Evolutionary conservation across 1,140 invertebrate genomes (phyloP).

Genomic region (Pollicipes pollicipes): DNA sequence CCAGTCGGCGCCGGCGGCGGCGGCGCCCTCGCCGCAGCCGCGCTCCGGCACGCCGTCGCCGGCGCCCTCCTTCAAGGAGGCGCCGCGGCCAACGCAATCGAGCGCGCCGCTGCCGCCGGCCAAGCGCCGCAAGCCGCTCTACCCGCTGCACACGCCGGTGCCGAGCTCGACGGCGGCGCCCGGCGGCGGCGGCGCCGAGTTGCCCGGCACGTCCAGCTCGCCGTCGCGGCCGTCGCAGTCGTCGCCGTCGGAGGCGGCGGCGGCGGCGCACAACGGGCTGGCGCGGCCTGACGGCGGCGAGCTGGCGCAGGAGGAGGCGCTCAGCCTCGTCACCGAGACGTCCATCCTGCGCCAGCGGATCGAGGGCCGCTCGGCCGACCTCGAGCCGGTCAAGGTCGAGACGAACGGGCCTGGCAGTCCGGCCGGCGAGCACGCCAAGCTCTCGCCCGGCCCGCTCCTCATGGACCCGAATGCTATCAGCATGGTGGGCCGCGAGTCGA

Average conservation of each 20-base stretch:
- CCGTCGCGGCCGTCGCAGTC: conserved; percentile 10
- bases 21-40: background rate
- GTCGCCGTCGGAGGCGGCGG: background rate
- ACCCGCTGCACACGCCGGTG: background rate
- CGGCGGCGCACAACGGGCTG: background rate
- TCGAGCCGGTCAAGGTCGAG: background rate
- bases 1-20: conserved; percentile 4
- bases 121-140: background rate
- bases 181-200: background rate
- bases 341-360: conserved; percentile 19
- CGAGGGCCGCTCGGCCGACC: conserved; percentile 12
- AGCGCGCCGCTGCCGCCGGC: background rate
- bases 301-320: conserved; percentile 13
- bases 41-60: background rate
- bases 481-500: background rate
- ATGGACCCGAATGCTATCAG: conserved; percentile 4
- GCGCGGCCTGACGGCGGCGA: background rate
- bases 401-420: background rate
- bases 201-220: background rate
- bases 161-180: background rate
- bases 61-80: background rate
- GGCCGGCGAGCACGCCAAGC: background rate
- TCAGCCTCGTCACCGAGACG: conserved; percentile 16
- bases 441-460: background rate
- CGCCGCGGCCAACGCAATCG: conserved; percentile 5